phyloP scores from a whole-genome alignment of 2,888 invertebrate genomes.

The Phaedon cochleariae region DNA sequence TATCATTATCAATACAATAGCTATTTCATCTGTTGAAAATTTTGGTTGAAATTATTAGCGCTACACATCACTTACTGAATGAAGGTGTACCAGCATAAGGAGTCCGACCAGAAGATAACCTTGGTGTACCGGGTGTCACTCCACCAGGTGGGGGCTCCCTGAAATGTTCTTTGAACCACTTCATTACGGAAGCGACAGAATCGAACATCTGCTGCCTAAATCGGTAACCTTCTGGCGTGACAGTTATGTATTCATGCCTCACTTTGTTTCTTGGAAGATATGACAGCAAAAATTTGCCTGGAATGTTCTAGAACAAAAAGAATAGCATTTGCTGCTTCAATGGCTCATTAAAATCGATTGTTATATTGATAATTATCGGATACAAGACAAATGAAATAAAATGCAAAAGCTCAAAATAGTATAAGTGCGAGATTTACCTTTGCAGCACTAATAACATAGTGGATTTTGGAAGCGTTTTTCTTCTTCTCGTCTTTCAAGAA shows the following conservation, averaged over 20 bases:
- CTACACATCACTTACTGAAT: constrained; percentile 26
- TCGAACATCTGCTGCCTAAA: constrained; percentile 91
- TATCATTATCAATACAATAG: no score
- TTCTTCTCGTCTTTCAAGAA: constrained; percentile 87
- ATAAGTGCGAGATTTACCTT: constrained; percentile 62
- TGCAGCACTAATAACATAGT: constrained; percentile 85
- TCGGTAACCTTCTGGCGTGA: constrained; percentile 91
- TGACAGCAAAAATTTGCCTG: constrained; percentile 93
- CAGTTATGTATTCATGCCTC: constrained; percentile 91
- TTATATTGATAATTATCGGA: not conserved
- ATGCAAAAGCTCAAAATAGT: no score
- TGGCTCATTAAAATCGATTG: no score
- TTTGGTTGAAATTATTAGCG: no score
- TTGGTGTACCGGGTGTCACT: constrained; percentile 77
- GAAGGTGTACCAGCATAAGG: constrained; percentile 61
- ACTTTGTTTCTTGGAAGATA: constrained; percentile 88
- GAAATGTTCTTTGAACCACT: constrained; percentile 99
- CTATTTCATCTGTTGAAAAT: no score
- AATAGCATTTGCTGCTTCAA: constrained; percentile 2
- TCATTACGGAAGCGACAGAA: constrained; percentile 79
- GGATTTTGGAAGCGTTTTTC: constrained; percentile 87
- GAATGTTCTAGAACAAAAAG: constrained; percentile 68
- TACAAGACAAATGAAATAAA: no score
- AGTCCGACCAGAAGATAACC: constrained; percentile 68
- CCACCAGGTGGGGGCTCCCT: constrained; percentile 84